Percentiles rank a stretch among this genome's conserved stretches.
These are phyloP conservation scores for Stenotaenia linearis DNA, from an alignment of 2,888 invertebrate genomes.

Conservation along the genomic window DNA sequence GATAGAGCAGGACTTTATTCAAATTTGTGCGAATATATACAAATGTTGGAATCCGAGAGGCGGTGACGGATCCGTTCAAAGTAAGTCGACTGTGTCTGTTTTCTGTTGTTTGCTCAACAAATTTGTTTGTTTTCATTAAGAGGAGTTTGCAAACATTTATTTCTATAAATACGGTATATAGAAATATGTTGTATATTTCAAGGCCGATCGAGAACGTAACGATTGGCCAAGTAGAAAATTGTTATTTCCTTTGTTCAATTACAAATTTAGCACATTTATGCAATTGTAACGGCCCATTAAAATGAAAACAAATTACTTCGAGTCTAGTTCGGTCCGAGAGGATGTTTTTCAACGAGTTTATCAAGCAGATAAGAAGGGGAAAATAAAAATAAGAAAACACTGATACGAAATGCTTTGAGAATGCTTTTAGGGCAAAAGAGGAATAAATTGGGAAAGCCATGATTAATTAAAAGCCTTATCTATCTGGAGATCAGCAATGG, in stretches of 20 bases:
- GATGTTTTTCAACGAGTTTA: neutral
- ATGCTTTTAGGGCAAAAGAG: neutral
- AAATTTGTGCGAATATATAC: neutral
- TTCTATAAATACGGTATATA: too few species aligned
- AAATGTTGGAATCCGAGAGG: neutral
- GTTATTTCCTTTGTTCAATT: neutral
- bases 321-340: too few species aligned
- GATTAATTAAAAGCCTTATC: neutral
- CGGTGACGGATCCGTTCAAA: neutral
- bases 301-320: neutral
- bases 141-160: neutral
- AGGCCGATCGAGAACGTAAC: too few species aligned
- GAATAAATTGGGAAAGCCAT: neutral
- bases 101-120: neutral
- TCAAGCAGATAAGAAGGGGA: neutral
- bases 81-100: conserved; percentile 26
- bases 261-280: neutral
- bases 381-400: too few species aligned
- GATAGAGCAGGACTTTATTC: conserved; percentile 13
- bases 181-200: too few species aligned
- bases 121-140: neutral
- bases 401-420: too few species aligned
- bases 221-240: neutral
- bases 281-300: neutral
- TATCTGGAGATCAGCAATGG: neutral